Base-by-base conservation (phyloP, 2,113 vertebrate species). In the Tragulus kanchil region DNA sequence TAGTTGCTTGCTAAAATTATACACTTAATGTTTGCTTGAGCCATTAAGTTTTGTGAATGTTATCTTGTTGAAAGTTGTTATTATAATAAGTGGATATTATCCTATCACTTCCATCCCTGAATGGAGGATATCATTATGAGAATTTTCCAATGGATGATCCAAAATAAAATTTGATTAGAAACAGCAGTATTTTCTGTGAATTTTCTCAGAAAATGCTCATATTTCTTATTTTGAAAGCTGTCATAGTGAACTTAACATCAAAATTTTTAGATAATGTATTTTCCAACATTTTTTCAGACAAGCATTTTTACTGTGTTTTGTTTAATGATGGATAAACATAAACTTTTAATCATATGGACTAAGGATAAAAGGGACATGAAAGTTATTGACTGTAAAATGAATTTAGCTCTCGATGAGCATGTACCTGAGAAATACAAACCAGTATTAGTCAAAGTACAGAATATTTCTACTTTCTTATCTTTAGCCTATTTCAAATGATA, bases 1-100 rank as follows among this genome's bases (percentile, higher is more conserved):
- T 81, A 96, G 17, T 23, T 85, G 3, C 54, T 97, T 97, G 77
- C 75, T 96, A 87, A 97, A 98, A 97, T 82, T 3, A 89, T 62
- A 91, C 85, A 21, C n/a, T 95, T 96, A 97, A 73, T 94, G 54
- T 92, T 94, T 95, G 62, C 26, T 97, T 97, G 87, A 89, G 61
- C n/a, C 81, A 96, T 61, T 84, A 95, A 93, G 2, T 79, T 97
- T 75, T 83, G 31, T 73, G 83, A 67, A 88, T 56, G 54, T 21
- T 94, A 15, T 31, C 4, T 97, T 78, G 58, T 67, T 86, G 94
- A 97, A 89, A 89, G 36, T 78, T 19, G 78, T 97, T 97, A 90
- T 65, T 90, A 16, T 92, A 96, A 95, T 87, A 87, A 93, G 28
- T 50, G 59, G 8, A 36, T 82, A 95, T 92, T 93, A 96, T 52